Conservation (phyloP, 1,140 invertebrate genomes). For the Samia ricini region DNA sequence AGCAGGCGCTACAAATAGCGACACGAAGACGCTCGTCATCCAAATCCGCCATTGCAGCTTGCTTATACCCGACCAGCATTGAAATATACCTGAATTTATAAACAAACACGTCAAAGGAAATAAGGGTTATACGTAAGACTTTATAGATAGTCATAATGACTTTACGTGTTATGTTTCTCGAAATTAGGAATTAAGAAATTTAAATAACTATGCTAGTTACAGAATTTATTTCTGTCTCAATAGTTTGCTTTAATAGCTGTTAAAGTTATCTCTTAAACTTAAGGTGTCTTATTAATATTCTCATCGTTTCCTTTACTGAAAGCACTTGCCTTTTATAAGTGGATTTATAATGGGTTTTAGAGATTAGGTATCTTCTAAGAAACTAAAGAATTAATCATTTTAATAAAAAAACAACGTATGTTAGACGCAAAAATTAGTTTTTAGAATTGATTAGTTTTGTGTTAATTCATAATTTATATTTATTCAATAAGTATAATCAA, state of each 20-base stretch:
- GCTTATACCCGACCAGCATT: slow-evolving; percentile 94
- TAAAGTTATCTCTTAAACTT: not conserved
- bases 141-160: not conserved
- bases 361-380: not conserved
- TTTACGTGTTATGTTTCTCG: not conserved
- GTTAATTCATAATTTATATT: no score
- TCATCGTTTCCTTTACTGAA: not conserved
- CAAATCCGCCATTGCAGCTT: slow-evolving; percentile 91
- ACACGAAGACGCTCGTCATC: slow-evolving; percentile 89
- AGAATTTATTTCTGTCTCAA: no score
- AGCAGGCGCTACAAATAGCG: slow-evolving; percentile 92
- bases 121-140: not conserved
- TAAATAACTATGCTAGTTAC: not conserved
- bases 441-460: not conserved
- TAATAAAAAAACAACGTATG: not conserved
- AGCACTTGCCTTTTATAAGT: not conserved
- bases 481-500: no score
- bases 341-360: not conserved
- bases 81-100: slow-evolving; percentile 68
- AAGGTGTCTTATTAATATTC: not conserved
- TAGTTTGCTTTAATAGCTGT: not conserved
- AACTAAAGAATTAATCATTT: not conserved
- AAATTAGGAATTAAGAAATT: no score
- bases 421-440: not conserved
- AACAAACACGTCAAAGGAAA: no score